Evolutionary conservation across 2,113 vertebrate genomes (phyloP).

Genomic region (Pitta sordida): DNA sequence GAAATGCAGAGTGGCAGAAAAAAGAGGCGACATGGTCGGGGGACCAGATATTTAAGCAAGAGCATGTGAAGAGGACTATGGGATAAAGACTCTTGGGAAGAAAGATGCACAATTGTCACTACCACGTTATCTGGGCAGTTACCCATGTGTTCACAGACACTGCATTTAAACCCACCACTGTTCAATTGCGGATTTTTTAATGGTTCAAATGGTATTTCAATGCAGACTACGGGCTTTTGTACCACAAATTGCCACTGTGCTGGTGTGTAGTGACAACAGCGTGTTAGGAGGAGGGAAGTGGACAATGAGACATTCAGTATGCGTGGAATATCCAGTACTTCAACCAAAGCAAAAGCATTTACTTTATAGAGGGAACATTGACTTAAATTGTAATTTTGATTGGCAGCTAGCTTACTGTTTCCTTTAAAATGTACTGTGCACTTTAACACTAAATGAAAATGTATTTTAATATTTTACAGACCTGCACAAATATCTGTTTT

Average conservation of each 20-base stretch:
- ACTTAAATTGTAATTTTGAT: not conserved
- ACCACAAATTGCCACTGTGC: not conserved
- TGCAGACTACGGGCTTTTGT: accelerated
- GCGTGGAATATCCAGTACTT: not conserved
- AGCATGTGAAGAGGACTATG: not conserved
- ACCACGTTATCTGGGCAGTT: not conserved
- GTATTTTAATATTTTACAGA: constrained; percentile 73
- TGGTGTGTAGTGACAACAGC: not conserved
- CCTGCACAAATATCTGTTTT: constrained; percentile 71
- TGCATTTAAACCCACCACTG: accelerated
- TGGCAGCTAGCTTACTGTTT: constrained; percentile 66
- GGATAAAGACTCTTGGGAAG: not conserved
- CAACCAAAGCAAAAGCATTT: not conserved
- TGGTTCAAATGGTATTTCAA: accelerated
- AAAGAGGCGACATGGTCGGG: not conserved
- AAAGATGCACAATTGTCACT: not conserved
- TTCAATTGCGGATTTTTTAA: accelerated
- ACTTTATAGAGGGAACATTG: not conserved
- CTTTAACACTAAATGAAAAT: constrained; percentile 76
- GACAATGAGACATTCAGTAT: not conserved
- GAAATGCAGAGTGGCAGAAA: not conserved
- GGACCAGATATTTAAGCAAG: not conserved
- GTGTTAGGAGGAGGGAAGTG: not conserved
- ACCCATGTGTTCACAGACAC: not conserved
- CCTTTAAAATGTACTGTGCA: constrained; percentile 74